Evolutionary conservation across 2,113 vertebrate species (phyloP).

Genomic region (Pomatostomus ruficeps): DNA sequence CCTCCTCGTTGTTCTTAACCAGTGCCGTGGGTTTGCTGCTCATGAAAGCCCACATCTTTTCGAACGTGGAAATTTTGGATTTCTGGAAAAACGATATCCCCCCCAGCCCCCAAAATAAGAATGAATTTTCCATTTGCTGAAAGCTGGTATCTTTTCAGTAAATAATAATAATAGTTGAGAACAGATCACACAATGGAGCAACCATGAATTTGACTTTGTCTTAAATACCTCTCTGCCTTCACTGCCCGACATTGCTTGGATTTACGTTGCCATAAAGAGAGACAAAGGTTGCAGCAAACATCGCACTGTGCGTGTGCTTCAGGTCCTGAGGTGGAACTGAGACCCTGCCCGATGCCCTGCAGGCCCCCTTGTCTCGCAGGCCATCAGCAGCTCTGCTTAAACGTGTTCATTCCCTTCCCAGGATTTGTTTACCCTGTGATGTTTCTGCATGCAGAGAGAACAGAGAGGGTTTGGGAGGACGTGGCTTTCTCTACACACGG

Average conservation of each 20-base stretch:
- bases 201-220: background rate
- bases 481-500: background rate
- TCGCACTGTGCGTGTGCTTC: background rate
- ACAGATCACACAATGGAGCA: background rate
- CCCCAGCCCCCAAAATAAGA: background rate
- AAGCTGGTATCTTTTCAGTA: background rate
- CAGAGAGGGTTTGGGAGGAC: background rate
- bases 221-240: background rate
- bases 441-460: background rate
- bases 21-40: conserved; percentile 92
- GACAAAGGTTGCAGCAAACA: background rate
- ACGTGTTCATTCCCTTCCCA: background rate
- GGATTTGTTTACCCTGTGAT: background rate
- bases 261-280: background rate
- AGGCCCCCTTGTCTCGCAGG: background rate
- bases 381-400: background rate
- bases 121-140: background rate
- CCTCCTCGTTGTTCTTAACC: conserved; percentile 95
- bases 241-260: accelerated
- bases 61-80: conserved; percentile 97
- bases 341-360: background rate
- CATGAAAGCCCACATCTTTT: conserved; percentile 99
- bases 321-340: background rate
- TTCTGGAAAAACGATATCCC: conserved; percentile 72
- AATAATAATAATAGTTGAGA: background rate